phyloP scores from a whole-genome alignment of 2,113 vertebrate genomes.

The Arothron firmamentum region DNA sequence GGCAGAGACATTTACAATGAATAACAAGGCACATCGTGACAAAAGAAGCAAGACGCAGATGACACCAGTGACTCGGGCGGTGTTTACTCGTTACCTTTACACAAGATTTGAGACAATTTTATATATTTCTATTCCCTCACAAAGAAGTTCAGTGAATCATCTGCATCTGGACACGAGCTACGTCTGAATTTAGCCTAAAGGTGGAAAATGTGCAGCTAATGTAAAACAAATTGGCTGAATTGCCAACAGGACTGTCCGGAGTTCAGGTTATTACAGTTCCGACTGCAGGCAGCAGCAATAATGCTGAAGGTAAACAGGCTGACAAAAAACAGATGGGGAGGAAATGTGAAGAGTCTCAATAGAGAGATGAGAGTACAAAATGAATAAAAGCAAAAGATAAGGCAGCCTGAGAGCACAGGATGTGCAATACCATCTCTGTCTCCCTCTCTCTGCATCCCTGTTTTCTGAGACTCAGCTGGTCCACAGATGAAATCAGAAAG shows the following conservation, averaged over 20 bases:
- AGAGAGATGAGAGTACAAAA: conserved; percentile 11
- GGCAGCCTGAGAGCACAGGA: no score
- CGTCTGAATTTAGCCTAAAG: no score
- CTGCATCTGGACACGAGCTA: no score
- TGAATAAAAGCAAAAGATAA: conserved; percentile 13
- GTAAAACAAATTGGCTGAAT: background rate
- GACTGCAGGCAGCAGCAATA: conserved; percentile 8
- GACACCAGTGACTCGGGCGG: no score
- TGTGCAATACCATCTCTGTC: conserved; percentile 4
- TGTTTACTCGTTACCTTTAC: no score
- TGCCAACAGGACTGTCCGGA: background rate
- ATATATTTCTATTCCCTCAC: no score
- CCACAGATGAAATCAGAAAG: conserved; percentile 55
- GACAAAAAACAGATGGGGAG: conserved; percentile 22
- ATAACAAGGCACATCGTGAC: background rate
- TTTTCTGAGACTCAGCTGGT: conserved; percentile 54
- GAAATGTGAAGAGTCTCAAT: conserved; percentile 21
- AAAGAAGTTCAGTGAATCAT: no score
- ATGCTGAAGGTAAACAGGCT: background rate
- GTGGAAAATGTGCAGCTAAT: background rate
- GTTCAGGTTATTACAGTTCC: conserved; percentile 7
- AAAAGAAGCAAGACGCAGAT: background rate
- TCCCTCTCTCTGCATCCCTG: conserved; percentile 4
- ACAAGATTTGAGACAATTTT: no score
- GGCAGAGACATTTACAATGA: background rate